Percentiles rank a stretch among this genome's conserved stretches.
These are phyloP conservation scores for Papilio helenus DNA, from an alignment of 1,140 invertebrate genomes.

Conservation along the genomic window DNA sequence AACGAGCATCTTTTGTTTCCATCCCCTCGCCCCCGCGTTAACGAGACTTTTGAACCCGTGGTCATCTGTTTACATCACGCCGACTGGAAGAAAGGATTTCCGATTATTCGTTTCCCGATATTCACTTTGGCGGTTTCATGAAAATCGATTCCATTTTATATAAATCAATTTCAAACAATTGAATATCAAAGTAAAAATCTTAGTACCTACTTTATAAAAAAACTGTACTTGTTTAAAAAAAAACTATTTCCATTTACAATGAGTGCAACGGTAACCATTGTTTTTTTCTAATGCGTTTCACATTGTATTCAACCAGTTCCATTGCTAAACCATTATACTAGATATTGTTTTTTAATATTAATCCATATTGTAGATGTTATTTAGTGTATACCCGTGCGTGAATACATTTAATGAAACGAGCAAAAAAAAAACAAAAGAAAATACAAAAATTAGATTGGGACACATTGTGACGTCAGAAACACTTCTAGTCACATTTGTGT, in stretches of 20 bases:
- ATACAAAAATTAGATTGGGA: too few species aligned
- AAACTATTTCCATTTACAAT: slow-evolving; percentile 22
- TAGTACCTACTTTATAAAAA: background rate
- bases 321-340: background rate
- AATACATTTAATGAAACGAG: background rate
- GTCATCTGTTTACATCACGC: slow-evolving; percentile 79
- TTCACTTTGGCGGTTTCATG: slow-evolving; percentile 37
- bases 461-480: background rate
- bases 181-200: background rate
- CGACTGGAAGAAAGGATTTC: slow-evolving; percentile 64
- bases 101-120: slow-evolving; percentile 52
- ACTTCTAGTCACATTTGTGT: too few species aligned
- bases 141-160: background rate
- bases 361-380: background rate
- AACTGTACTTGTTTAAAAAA: background rate
- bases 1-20: slow-evolving; percentile 82
- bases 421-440: background rate
- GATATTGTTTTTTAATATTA: slow-evolving; percentile 17
- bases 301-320: slow-evolving; percentile 30
- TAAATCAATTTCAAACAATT: background rate
- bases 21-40: slow-evolving; percentile 62
- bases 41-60: slow-evolving; percentile 75
- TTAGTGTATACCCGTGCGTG: background rate
- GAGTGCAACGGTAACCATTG: slow-evolving; percentile 20
- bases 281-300: slow-evolving; percentile 30